A percentile compares a stretch with the other conserved stretches of the same genome.
phyloP scores from a whole-genome alignment of 2,888 invertebrate genomes.

The Girardia tigrina region DNA sequence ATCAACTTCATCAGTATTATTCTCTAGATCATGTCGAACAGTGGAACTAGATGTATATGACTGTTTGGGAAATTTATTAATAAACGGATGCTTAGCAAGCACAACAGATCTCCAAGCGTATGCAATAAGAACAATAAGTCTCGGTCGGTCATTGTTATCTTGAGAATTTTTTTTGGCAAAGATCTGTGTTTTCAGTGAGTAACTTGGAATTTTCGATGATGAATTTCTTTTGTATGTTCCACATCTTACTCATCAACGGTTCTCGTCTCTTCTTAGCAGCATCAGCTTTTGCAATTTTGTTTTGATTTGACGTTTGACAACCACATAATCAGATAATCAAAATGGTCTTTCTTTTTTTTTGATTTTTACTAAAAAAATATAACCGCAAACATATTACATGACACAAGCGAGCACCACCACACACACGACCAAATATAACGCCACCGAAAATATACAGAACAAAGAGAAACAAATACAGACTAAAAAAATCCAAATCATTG shows the following conservation, averaged over 20 bases:
- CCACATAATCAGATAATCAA: no score
- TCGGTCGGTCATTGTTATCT: neutral
- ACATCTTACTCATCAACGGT: neutral
- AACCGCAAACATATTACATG: no score
- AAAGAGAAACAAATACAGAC: no score
- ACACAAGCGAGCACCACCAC: no score
- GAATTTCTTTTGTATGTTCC: neutral
- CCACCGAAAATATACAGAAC: no score
- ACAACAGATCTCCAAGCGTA: neutral
- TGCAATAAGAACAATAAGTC: neutral
- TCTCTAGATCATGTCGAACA: no score
- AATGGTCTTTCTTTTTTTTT: no score
- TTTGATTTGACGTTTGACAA: no score
- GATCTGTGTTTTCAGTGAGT: neutral
- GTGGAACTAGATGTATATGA: neutral
- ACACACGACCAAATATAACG: no score
- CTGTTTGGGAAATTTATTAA: neutral
- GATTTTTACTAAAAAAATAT: no score
- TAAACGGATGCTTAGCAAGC: constrained; percentile 5
- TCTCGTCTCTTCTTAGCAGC: constrained; percentile 3
- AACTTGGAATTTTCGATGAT: neutral
- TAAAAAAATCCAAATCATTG: no score
- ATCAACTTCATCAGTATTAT: no score
- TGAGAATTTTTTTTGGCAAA: constrained; percentile 1
- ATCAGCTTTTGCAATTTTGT: constrained; percentile 1